Conservation (phyloP, 2,797 vertebrate species). For the Gallinago nigripennis region DNA sequence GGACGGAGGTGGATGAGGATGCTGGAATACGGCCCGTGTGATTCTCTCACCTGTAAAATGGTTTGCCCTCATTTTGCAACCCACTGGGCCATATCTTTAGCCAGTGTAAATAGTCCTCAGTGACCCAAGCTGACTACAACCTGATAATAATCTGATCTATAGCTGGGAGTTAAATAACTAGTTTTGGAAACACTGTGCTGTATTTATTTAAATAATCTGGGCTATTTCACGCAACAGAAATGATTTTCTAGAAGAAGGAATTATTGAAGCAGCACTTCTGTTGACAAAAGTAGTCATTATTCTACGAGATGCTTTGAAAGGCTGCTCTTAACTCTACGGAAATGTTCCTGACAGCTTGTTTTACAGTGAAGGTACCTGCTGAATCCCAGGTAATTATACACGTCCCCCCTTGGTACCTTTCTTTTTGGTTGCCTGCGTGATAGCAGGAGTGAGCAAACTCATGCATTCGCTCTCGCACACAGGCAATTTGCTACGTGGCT, state of each 20-base stretch:
- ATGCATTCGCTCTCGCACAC: accelerated
- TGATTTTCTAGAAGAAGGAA: neutral
- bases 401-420: accelerated
- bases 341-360: neutral
- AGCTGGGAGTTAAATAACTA: neutral
- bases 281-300: neutral
- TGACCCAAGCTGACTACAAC: neutral
- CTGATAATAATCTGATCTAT: neutral
- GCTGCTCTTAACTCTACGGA: neutral
- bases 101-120: neutral
- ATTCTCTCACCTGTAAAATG: neutral
- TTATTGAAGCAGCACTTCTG: neutral
- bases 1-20: neutral
- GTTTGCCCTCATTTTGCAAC: neutral
- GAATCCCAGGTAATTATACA: neutral
- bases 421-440: neutral
- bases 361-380: neutral
- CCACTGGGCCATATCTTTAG: neutral
- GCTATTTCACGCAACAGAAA: neutral
- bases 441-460: accelerated
- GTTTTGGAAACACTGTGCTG: neutral
- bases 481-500: neutral
- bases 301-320: neutral
- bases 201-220: neutral
- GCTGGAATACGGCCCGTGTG: neutral